Percentiles rank a stretch among this genome's conserved stretches.
phyloP scores from a whole-genome alignment of 1,140 invertebrate genomes.

The Samia ricini region DNA sequence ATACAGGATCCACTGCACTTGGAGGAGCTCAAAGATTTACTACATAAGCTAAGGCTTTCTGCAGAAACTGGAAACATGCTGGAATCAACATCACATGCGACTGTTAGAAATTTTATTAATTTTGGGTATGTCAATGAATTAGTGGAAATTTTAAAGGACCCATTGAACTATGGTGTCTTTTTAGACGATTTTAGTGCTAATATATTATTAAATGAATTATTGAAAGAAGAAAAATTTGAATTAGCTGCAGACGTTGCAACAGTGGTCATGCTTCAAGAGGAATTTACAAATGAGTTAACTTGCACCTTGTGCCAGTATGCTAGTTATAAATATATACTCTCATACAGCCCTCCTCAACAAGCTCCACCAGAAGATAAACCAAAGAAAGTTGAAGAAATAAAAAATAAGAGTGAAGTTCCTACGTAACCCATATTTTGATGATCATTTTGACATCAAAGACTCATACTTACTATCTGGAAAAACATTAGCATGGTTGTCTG shows the following conservation, averaged over 20 bases:
- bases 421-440: conserved; percentile 89
- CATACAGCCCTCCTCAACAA: conserved; percentile 70
- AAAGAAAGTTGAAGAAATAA: conserved; percentile 82
- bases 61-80: conserved; percentile 83
- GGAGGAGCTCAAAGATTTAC: conserved; percentile 84
- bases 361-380: conserved; percentile 57
- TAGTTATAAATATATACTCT: conserved; percentile 86
- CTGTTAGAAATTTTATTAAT: conserved; percentile 83
- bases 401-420: conserved; percentile 88
- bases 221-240: conserved; percentile 83
- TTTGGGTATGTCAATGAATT: conserved; percentile 80
- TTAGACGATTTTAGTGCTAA: conserved; percentile 88
- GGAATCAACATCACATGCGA: conserved; percentile 89
- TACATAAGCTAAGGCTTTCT: conserved; percentile 84
- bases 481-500: conserved; percentile 83
- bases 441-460: conserved; percentile 91
- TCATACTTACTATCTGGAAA: conserved; percentile 86
- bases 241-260: conserved; percentile 87
- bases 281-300: conserved; percentile 85
- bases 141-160: conserved; percentile 86
- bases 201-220: conserved; percentile 89
- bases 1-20: conserved; percentile 72
- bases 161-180: conserved; percentile 94
- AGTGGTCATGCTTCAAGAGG: conserved; percentile 94
- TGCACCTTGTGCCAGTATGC: conserved; percentile 85